Evolutionary conservation across 2,888 invertebrate species (phyloP), one percentile per base, ranked within the genome.

Genomic region (Leptopilina drosophilae): DNA sequence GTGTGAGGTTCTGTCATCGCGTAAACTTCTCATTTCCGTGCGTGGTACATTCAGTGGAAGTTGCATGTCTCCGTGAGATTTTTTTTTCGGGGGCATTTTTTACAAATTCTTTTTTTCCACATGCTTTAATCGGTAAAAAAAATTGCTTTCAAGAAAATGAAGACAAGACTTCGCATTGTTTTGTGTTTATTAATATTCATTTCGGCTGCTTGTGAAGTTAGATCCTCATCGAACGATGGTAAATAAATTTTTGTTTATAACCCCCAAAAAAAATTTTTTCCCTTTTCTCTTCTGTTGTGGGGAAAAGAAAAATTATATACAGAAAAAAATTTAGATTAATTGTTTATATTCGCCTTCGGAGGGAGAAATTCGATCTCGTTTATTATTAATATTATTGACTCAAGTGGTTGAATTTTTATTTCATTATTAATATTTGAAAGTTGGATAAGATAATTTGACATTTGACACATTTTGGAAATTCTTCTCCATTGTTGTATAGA

Each of bases 101-200:
- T 65, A 73, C 42, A 64, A 81, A 66, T 42, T 80, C 80, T 81
- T 80, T 6, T 42, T 42, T 42, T 3, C 3, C 33, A 33, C 33
- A 33, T 42, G 42, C 8, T 3, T 42, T 42, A 8, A 42, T 42
- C 33, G 33, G 33, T 1, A 20, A 33, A 33, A 73, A 65, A 49
- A 77, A 76, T 59, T 77, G 49, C 65, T 42, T 42, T 75, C 12
- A 15, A 46, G 49, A 49, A 59, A 46, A 62, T 62, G 69, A 79
- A 62, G 11, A 83, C 82, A 82, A 80, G 69, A 75, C 64, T 64
- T 64, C 77, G 76, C 64, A 78, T 80, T 33, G 49, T 82, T 7
- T 83, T 78, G 76, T 69, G 73, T 79, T 77, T 80, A 49, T 9
- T 84, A 46, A 49, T 83, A 8, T 59, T 83, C 64, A 84, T 80